Evolutionary conservation across 1,140 invertebrate species (phyloP).

Genomic region (Myzus persicae): DNA sequence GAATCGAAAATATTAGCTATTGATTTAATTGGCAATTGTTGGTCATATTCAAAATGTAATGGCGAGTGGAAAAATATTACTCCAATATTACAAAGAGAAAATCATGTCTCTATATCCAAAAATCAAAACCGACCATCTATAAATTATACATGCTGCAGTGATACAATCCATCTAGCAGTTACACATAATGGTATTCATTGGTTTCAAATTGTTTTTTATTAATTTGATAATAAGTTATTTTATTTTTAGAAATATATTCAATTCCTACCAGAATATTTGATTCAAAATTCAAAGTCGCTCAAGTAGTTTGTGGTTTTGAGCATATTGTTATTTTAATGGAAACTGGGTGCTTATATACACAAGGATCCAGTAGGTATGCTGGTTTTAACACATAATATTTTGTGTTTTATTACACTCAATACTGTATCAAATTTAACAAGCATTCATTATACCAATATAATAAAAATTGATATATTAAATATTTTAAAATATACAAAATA

Average conservation of each 20-base stretch:
- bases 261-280: conserved; percentile 48
- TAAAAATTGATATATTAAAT: not conserved
- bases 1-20: conserved; percentile 47
- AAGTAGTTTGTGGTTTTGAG: conserved; percentile 80
- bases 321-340: conserved; percentile 78
- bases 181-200: conserved; percentile 48
- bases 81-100: not conserved
- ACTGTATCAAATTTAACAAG: not conserved
- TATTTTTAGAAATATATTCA: conserved; percentile 46
- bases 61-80: conserved; percentile 51
- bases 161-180: conserved; percentile 48
- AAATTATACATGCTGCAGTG: conserved; percentile 50
- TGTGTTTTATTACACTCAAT: conserved; percentile 29
- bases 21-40: conserved; percentile 36
- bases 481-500: conserved; percentile 55
- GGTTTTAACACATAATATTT: not conserved
- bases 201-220: not conserved
- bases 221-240: not conserved
- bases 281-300: conserved; percentile 63
- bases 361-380: conserved; percentile 81
- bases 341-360: conserved; percentile 78
- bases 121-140: conserved; percentile 19
- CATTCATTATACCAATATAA: not conserved
- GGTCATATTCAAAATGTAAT: conserved; percentile 43
- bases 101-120: not conserved